Evolutionary conservation across 2,113 vertebrate genomes (phyloP), one percentile per base, ranked within the genome.

Genomic region (Leptodactylus fuscus): DNA sequence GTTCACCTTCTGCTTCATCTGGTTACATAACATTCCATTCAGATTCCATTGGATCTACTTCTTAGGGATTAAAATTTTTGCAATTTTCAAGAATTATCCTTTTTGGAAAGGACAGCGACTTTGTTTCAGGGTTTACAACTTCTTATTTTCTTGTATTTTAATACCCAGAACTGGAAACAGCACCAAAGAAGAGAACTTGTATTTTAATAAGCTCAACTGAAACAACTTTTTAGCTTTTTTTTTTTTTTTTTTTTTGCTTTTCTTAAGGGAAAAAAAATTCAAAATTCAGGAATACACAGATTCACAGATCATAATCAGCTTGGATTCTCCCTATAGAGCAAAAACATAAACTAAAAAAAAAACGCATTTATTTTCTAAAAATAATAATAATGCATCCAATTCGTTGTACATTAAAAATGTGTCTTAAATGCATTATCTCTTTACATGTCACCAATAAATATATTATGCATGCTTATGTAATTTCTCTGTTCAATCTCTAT

Each of bases 21-120:
- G 95, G 95, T 65, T 96, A 96, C 65, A 91, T 93, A 87, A 95
- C 95, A 0, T 95, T 96, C 88, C 95, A 92, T 88, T 95, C 96
- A 0, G 95, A 95, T 88, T 96, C 96, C 15, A 91, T 95, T 5
- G 94, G 96, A 73, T 97, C 96, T 0, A 88, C 94, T 7, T 93
- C 94, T 60, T 97, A 92, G 87, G 87, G 55, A 44, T 24, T 69
- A 0, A 69, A 18, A 15, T 38, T 38, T 18, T 27, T 60, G 15
- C 3, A 73, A 44, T 48, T 36, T 22, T 29, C 46, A n/a, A 5
- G 1, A 55, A 18, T 36, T 53, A 53, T 18, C 18, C 4, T 75
- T 41, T 69, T 69, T 38, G 24, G 38, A 58, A 75, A 69, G 16
- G 32, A 65, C 11, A 62, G 36, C 20, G 32, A 69, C 34, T 18